Evolutionary conservation across 2,888 invertebrate species (phyloP).

Genomic region (Sphaerophoria rueppellii): DNA sequence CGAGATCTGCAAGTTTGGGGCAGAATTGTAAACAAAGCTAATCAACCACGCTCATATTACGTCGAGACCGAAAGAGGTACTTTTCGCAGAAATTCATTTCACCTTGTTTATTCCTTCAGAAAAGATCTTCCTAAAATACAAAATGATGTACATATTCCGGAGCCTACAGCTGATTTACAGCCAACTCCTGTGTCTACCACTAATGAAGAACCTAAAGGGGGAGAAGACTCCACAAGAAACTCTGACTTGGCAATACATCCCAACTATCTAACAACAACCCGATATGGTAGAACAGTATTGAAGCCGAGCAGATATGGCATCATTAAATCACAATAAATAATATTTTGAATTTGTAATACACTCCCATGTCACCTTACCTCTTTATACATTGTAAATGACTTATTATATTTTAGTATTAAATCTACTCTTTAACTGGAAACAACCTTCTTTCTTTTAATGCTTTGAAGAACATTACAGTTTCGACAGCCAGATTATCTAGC

Average conservation of each 20-base stretch:
- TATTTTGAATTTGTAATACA: too few species aligned
- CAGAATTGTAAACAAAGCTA: too few species aligned
- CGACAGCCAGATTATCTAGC: too few species aligned
- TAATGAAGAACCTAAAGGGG: neutral
- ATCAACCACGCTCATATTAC: neutral
- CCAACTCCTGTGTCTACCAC: neutral
- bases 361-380: too few species aligned
- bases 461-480: too few species aligned
- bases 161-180: too few species aligned
- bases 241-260: constrained; percentile 1
- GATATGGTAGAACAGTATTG: constrained; percentile 19
- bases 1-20: too few species aligned
- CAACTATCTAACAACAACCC: constrained; percentile 13
- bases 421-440: too few species aligned
- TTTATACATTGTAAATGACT: too few species aligned
- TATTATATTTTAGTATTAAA: too few species aligned
- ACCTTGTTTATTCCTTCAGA: constrained; percentile 15
- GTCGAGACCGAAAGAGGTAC: neutral
- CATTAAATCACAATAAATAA: too few species aligned
- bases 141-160: neutral
- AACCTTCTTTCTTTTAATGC: too few species aligned
- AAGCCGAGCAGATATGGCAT: neutral
- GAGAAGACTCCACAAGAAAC: neutral
- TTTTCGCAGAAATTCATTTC: neutral
- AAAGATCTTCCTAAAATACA: neutral